Evolutionary conservation across 2,888 invertebrate species (phyloP).

Genomic region (Leptothorax acervorum): DNA sequence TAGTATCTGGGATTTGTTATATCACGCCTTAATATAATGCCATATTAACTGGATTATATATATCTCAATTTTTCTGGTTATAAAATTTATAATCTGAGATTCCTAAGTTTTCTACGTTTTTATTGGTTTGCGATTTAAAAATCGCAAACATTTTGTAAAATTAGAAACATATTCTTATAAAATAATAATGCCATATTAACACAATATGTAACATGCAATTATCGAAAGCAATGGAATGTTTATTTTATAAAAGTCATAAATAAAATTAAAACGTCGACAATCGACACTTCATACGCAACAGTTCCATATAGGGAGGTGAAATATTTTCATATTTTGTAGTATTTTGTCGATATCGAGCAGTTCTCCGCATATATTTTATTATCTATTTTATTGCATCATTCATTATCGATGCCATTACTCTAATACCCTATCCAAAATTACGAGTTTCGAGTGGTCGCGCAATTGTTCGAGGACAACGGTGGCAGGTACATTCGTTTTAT

Average conservation of each 20-base stretch:
- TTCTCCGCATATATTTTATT: neutral
- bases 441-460: slow-evolving; percentile 8
- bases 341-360: neutral
- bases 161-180: neutral
- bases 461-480: slow-evolving; percentile 8
- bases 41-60: neutral
- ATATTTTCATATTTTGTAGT: slow-evolving; percentile 6
- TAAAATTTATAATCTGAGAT: neutral
- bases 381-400: neutral
- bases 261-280: neutral
- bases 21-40: neutral
- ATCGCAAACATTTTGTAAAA: neutral
- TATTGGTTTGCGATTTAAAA: neutral
- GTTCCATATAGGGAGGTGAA: neutral
- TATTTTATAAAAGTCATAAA: neutral
- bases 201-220: neutral
- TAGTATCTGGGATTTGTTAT: neutral
- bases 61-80: neutral
- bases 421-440: neutral
- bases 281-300: neutral
- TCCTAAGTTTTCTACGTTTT: neutral
- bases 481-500: slow-evolving; percentile 18
- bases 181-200: neutral
- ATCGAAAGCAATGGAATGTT: neutral
- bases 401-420: neutral